Conservation (phyloP, 1,140 invertebrate genomes). For the Sarcophaga peregrina region DNA sequence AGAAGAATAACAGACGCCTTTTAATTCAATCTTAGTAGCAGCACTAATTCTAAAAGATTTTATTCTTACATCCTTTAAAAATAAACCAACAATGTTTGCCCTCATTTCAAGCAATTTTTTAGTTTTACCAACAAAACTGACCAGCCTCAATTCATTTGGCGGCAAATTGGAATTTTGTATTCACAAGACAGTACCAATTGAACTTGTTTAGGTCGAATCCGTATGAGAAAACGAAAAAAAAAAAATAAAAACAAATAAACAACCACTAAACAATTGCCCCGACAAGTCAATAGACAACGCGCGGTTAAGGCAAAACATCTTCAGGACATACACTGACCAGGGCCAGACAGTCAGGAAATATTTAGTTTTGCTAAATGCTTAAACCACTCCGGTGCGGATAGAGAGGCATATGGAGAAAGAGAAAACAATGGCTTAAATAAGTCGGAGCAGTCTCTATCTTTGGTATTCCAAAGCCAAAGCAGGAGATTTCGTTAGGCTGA, state of each 20-base stretch:
- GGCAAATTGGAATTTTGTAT: slow-evolving; percentile 24
- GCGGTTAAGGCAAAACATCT: slow-evolving; percentile 29
- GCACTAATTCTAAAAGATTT: too few relatives aligned
- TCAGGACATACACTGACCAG: slow-evolving; percentile 14
- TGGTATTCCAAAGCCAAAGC: neutral
- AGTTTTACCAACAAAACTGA: slow-evolving; percentile 7
- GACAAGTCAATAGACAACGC: neutral
- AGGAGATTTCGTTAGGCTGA: neutral
- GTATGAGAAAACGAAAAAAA: neutral
- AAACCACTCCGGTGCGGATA: neutral
- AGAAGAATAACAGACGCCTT: too few relatives aligned
- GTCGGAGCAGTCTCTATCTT: neutral
- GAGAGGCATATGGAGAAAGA: neutral
- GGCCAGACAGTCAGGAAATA: slow-evolving; percentile 13
- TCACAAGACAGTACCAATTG: neutral
- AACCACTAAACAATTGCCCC: neutral
- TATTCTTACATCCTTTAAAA: too few relatives aligned
- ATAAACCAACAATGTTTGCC: neutral
- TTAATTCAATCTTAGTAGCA: too few relatives aligned
- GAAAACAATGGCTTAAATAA: slow-evolving; percentile 24
- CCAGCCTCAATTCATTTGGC: slow-evolving; percentile 38
- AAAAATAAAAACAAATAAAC: neutral
- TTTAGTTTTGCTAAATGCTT: slow-evolving; percentile 39
- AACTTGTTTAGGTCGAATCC: slow-evolving; percentile 31
- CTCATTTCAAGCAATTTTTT: neutral